phyloP scores from a whole-genome alignment of 2,888 invertebrate genomes.

The Pachycephus smyrnensis region DNA sequence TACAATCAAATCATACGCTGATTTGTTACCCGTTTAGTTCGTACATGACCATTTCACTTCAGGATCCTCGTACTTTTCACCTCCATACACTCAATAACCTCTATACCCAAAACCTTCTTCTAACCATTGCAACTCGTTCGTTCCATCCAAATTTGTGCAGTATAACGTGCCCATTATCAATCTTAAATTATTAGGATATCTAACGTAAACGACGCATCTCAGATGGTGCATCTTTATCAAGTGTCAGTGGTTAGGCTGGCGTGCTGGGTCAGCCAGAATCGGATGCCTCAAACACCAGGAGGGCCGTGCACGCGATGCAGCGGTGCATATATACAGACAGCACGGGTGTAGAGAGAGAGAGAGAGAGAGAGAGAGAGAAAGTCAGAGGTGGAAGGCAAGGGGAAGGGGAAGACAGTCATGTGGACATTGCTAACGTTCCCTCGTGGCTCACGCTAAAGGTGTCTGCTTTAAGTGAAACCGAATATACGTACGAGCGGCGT shows the following conservation, averaged over 20 bases:
- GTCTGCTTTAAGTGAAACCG: neutral
- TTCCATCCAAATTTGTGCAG: neutral
- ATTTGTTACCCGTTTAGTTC: neutral
- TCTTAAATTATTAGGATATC: neutral
- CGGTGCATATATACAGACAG: neutral
- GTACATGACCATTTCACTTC: neutral
- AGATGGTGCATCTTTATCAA: neutral
- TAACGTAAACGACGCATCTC: neutral
- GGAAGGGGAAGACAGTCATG: neutral
- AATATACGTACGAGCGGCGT: neutral
- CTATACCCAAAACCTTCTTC: neutral
- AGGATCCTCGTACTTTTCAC: neutral
- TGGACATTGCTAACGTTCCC: neutral
- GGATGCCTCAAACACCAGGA: neutral
- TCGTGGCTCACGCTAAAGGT: neutral
- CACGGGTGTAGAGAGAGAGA: neutral
- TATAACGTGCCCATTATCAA: neutral
- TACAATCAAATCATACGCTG: neutral
- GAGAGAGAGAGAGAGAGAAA: too few species aligned
- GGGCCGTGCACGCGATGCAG: neutral
- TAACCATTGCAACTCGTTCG: too few species aligned
- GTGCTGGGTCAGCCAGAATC: neutral
- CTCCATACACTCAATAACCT: neutral
- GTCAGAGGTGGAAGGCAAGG: neutral
- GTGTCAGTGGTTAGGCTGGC: neutral